These are phyloP conservation scores for Myotis daubentonii DNA, from an alignment of 2,797 vertebrate species.

Conservation along the genomic window DNA sequence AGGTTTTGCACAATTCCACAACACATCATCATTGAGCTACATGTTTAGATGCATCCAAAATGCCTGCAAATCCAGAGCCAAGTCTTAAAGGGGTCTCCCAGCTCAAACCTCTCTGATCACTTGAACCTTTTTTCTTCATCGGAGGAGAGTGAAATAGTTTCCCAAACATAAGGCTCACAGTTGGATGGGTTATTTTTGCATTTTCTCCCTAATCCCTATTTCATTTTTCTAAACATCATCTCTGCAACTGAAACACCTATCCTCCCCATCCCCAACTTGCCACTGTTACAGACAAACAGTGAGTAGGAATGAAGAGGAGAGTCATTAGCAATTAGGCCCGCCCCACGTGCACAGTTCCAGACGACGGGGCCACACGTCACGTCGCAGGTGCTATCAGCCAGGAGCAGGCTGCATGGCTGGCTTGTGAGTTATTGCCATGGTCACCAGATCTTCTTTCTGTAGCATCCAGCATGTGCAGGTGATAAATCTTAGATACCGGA, in stretches of 20 bases:
- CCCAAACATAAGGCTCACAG: neutral
- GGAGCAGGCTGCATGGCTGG: conserved; percentile 81
- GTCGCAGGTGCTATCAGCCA: conserved; percentile 84
- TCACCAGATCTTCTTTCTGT: conserved; percentile 85
- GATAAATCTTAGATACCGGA: conserved; percentile 88
- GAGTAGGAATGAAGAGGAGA: neutral
- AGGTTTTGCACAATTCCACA: neutral
- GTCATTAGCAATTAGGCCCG: conserved; percentile 53
- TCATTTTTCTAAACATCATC: conserved; percentile 42
- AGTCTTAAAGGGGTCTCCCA: neutral
- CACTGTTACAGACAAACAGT: conserved; percentile 69
- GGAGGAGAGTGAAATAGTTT: conserved; percentile 56
- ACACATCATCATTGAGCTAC: neutral
- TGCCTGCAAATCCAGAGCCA: neutral
- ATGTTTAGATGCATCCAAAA: neutral
- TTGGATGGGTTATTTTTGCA: neutral
- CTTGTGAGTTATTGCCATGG: conserved; percentile 86
- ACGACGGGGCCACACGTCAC: conserved; percentile 32
- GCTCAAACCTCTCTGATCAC: neutral
- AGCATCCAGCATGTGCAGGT: conserved; percentile 84
- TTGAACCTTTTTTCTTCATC: conserved; percentile 57
- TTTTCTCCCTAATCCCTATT: neutral
- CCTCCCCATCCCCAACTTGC: neutral
- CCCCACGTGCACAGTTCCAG: neutral
- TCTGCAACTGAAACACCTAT: conserved; percentile 33